phyloP scores from a whole-genome alignment of 2,888 invertebrate genomes.

The Eupithecia tripunctaria region DNA sequence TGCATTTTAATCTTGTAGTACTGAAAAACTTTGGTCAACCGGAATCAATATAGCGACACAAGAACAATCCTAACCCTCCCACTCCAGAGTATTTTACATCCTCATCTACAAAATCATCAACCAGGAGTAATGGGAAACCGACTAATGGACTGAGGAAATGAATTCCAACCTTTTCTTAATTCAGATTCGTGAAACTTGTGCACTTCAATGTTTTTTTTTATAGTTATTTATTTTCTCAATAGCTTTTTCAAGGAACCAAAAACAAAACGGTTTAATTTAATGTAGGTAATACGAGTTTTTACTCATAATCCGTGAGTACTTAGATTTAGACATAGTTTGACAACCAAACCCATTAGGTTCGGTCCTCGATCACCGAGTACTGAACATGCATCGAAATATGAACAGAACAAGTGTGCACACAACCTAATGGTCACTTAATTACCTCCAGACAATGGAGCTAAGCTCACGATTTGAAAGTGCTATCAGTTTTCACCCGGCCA shows the following conservation, averaged over 20 bases:
- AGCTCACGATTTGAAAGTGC: conserved; percentile 68
- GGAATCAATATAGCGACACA: not conserved
- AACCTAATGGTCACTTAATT: conserved; percentile 52
- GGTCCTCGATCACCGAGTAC: not conserved
- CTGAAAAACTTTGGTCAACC: not conserved
- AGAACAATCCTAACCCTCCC: not conserved
- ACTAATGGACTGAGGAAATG: not conserved
- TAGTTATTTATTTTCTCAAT: too few relatives aligned
- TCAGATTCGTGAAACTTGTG: not conserved
- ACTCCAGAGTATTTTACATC: not conserved
- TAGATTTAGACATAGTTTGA: too few relatives aligned
- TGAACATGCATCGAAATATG: not conserved
- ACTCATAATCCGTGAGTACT: too few relatives aligned
- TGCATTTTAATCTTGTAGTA: not conserved
- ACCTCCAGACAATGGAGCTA: conserved; percentile 54
- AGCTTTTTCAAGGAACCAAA: too few relatives aligned
- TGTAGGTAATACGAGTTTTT: too few relatives aligned
- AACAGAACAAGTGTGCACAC: not conserved
- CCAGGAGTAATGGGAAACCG: not conserved
- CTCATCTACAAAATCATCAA: not conserved
- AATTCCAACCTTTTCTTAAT: not conserved
- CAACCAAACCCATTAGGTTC: not conserved
- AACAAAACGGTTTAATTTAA: too few relatives aligned
- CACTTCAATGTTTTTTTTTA: too few relatives aligned
- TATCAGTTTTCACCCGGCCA: conserved; percentile 63